These are phyloP conservation scores for Hirudinaria manillensis DNA, from an alignment of 2,888 invertebrate species.

Conservation along the genomic window DNA sequence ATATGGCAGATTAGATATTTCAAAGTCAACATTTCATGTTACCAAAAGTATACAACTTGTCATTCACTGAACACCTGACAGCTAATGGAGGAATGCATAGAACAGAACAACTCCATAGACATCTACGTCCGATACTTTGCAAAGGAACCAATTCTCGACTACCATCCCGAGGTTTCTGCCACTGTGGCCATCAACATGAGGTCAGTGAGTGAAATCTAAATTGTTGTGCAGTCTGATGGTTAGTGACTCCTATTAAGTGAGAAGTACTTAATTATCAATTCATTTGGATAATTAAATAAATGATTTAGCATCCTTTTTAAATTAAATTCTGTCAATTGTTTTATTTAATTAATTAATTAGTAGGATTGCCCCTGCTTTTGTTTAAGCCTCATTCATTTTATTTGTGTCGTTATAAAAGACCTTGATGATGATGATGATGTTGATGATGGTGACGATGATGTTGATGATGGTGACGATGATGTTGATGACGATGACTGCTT, in stretches of 20 bases:
- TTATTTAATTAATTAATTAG: too few relatives aligned
- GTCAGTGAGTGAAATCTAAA: not conserved
- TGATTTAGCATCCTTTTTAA: not conserved
- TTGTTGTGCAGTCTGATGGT: not conserved
- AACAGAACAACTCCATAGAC: conserved; percentile 33
- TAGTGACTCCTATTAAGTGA: not conserved
- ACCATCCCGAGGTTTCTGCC: conserved; percentile 17
- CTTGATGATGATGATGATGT: too few relatives aligned
- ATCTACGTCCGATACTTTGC: conserved; percentile 33
- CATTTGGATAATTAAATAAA: not conserved
- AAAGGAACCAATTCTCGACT: conserved; percentile 19
- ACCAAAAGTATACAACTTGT: too few relatives aligned
- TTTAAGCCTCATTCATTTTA: too few relatives aligned
- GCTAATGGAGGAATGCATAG: conserved; percentile 30
- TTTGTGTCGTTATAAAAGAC: too few relatives aligned
- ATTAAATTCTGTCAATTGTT: not conserved
- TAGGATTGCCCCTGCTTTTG: too few relatives aligned
- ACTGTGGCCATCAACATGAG: conserved; percentile 27
- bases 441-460: too few relatives aligned
- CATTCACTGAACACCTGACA: conserved; percentile 1
- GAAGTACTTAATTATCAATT: not conserved
- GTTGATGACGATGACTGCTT: too few relatives aligned
- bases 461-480: too few relatives aligned
- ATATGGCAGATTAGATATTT: too few relatives aligned
- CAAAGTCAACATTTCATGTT: too few relatives aligned